Evolutionary conservation across 2,797 vertebrate genomes (phyloP), one percentile per base, ranked within the genome.

Genomic region (Anolis apletophallus): DNA sequence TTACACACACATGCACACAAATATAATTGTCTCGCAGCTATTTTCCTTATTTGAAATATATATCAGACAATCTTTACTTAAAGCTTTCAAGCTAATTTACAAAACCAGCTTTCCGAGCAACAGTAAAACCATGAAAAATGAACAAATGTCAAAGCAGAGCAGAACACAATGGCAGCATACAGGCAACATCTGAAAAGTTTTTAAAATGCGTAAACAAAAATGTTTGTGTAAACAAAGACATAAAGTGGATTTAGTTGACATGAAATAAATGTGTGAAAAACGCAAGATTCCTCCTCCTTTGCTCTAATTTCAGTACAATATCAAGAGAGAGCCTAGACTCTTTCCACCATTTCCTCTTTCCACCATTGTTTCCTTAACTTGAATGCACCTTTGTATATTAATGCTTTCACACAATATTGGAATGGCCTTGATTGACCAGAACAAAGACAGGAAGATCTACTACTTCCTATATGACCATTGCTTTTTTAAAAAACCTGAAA

Each of bases 101-200:
- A n/a, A 75, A 75, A n/a, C 14, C 50, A 17, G 26, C 14, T 4
- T 14, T 40, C 23, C 46, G 21, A 73, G 46, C 34, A 23, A 73
- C 19, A 23, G 21, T 64, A 75, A 75, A 75, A 52, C 5, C 2
- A 16, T n/a, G 50, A 46, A 54, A 54, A 76, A 76, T 79, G 8
- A 79, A 79, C 13, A 17, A 79, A 36, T 32, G 76, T 59, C 59
- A 79, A 21, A 9, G 32, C 55, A 79, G 32, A 79, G 34, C 13
- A 26, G 77, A 79, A 59, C 23, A 61, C n/a, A 79, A 79, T 59
- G n/a, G 32, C 77, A 79, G 34, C 21, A 40, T 79, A 79, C 59
- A 79, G 55, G 13, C 57, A 26, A 79, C 21, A 59, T 23, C 55
- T 79, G 26, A 59, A 26, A 64, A 54, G 55, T 54, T 5, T 26